Evolutionary conservation across 2,888 invertebrate genomes (phyloP), one percentile per base, ranked within the genome.

Genomic region (Hypercompe scribonia): DNA sequence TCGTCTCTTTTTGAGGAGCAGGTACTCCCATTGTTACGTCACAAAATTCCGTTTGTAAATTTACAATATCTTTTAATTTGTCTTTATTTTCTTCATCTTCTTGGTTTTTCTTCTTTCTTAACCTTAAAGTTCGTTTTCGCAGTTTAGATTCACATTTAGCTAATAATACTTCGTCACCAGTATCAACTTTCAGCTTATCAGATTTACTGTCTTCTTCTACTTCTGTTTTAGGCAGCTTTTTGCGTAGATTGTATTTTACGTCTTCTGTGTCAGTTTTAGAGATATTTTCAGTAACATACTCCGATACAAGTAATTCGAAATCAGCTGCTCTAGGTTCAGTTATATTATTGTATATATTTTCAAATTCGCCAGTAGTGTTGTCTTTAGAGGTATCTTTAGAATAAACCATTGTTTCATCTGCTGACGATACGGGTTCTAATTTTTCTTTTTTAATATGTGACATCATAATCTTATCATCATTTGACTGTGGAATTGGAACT

Each of bases 1-100:
- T 88, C 0, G 88, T 83, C 7, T 79, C 81, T 75, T 91, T 94
- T 1, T 78, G 76, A 0, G 85, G 81, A 2, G 89, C 92, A 0
- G 94, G 93, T 2, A 91, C 79, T 65, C 91, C 92, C 80, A 93
- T 64, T 1, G 93, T 94, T 2, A 95, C 91, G 73, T 95, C 95
- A 28, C 90, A 91, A 78, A 91, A 95, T 73, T 95, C 93, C 8
- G 84, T 86, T 80, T 93, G 94, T 65, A 95, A 87, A 81, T 94
- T 94, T 0, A 87, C 86, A 34, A 95, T 94, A 70, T 95, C 91
- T 76, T 92, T 93, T n/a, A 94, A 78, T 75, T 91, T 93, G 0
- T 81, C 84, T 11, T 75, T 83, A n/a, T 66, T 72, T n/a, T 78
- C 82, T 3, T 89, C 88, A 0, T 89, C 88, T 2, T 76, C 73